phyloP scores from a whole-genome alignment of 2,113 vertebrate species.

The Atherinomorus stipes region DNA sequence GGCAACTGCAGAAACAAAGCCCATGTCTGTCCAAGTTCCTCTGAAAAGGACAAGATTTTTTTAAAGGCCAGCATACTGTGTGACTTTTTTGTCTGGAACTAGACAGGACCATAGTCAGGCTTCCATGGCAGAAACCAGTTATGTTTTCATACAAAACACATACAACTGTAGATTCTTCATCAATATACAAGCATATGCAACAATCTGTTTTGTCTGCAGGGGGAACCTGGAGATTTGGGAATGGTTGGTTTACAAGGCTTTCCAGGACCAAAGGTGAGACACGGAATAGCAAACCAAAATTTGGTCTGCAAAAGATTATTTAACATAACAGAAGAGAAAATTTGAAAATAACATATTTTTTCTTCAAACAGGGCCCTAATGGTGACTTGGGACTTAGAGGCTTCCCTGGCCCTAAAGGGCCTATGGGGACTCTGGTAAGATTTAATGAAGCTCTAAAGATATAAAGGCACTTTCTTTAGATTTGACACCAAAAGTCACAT shows the following conservation, averaged over 20 bases:
- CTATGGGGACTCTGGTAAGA: slow-evolving; percentile 89
- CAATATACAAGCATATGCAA: neutral
- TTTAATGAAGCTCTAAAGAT: neutral
- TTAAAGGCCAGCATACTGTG: neutral
- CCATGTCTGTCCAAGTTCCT: slow-evolving; percentile 28
- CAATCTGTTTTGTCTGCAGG: slow-evolving; percentile 81
- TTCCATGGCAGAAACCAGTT: neutral
- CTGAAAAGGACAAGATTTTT: slow-evolving; percentile 19
- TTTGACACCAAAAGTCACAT: neutral
- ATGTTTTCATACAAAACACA: neutral
- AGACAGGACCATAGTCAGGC: neutral
- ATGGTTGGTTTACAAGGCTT: slow-evolving; percentile 93
- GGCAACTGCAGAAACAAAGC: slow-evolving; percentile 34
- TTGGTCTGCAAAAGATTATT: neutral
- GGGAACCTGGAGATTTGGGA: slow-evolving; percentile 89
- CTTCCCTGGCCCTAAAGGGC: slow-evolving; percentile 91
- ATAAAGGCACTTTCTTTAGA: neutral
- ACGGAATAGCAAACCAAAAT: neutral
- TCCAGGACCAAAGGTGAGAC: slow-evolving; percentile 91
- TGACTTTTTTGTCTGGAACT: neutral
- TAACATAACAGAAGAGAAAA: neutral
- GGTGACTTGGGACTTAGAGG: slow-evolving; percentile 89
- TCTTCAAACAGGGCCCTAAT: slow-evolving; percentile 86
- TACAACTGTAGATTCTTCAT: neutral
- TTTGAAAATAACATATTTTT: neutral